Evolutionary conservation across 1,140 invertebrate species (phyloP), one percentile per base, ranked within the genome.

Genomic region (Ganaspis sp.): DNA sequence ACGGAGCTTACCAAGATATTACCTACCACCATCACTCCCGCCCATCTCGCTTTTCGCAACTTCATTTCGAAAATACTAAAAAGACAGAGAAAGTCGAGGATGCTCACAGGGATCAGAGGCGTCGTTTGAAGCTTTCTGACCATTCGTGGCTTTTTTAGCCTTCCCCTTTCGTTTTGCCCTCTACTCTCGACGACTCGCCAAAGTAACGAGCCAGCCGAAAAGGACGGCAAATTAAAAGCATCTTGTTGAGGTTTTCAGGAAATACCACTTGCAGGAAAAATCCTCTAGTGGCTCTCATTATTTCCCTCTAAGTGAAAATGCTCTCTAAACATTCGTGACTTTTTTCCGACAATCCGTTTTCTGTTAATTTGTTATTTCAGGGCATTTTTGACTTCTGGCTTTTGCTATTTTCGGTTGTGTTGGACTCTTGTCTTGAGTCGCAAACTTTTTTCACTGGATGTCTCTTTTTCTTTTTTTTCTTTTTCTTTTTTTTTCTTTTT

Each of bases 1-100:
- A 90, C 87, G 87, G 84, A 87, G 90, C 89, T 91, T 90, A 90
- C 88, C 83, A 82, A 87, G 88, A 91, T 91, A 91, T 90, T 90
- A 90, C 88, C 84, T 84, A 86, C 77, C 77, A 79, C 70, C 80
- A 81, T 82, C 80, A 83, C 81, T 76, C 73, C 81, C 78, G 75
- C 74, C 70, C 73, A 79, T 79, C 85, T 86, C 82, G 85, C 86
- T 89, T 89, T 89, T 87, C 83, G 84, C 87, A 88, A 88, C 85
- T 90, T 90, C 86, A 89, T 89, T 87, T 87, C 85, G 84, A 81
- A 81, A 87, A 88, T 87, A 87, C 83, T 86, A 87, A 88, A 87
- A 87, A 88, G 84, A 88, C 82, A 84, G 87, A 83, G 85, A 21
- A 81, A 83, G 78, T 77, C 37, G 75, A 80, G 77, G 79, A 77